These are phyloP conservation scores for Pampus argenteus DNA, from an alignment of 2,797 vertebrate species.

Conservation along the genomic window DNA sequence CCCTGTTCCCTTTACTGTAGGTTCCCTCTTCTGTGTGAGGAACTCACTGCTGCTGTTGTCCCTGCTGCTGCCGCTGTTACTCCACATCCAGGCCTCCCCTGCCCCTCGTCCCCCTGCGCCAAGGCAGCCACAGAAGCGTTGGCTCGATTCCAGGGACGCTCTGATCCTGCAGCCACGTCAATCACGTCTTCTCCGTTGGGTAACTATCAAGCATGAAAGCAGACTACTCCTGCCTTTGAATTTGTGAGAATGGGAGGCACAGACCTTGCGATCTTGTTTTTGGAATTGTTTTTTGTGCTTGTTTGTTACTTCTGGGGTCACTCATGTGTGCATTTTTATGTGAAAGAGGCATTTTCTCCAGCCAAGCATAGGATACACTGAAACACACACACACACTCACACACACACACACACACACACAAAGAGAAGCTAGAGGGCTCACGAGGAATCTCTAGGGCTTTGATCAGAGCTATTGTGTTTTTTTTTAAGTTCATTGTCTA, in stretches of 20 bases:
- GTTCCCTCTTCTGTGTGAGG: slow-evolving; percentile 52
- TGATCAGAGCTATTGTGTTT: slow-evolving; percentile 59
- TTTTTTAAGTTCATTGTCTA: slow-evolving; percentile 56
- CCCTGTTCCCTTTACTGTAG: slow-evolving; percentile 70
- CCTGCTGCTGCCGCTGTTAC: slow-evolving; percentile 15
- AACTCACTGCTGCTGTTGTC: slow-evolving; percentile 38
- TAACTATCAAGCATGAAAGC: slow-evolving; percentile 68
- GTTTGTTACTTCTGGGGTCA: slow-evolving; percentile 58
- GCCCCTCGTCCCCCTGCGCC: slow-evolving; percentile 28
- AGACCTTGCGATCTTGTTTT: slow-evolving; percentile 46
- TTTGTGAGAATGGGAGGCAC: slow-evolving; percentile 7
- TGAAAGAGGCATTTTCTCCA: slow-evolving; percentile 65
- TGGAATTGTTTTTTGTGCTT: slow-evolving; percentile 39
- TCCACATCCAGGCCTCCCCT: slow-evolving; percentile 46
- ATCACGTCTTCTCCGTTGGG: slow-evolving; percentile 88
- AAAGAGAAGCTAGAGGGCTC: slow-evolving; percentile 47
- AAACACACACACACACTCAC: slow-evolving; percentile 20
- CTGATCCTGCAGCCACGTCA: slow-evolving; percentile 82
- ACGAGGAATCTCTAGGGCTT: slow-evolving; percentile 47
- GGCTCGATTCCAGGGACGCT: slow-evolving; percentile 76
- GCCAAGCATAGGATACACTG: slow-evolving; percentile 57
- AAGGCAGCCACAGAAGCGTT: slow-evolving; percentile 64
- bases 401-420: slow-evolving; percentile 27
- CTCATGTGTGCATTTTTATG: slow-evolving; percentile 61
- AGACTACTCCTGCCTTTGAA: slow-evolving; percentile 33